Conservation (phyloP, 2,888 invertebrate genomes). For the Seira ritae region DNA sequence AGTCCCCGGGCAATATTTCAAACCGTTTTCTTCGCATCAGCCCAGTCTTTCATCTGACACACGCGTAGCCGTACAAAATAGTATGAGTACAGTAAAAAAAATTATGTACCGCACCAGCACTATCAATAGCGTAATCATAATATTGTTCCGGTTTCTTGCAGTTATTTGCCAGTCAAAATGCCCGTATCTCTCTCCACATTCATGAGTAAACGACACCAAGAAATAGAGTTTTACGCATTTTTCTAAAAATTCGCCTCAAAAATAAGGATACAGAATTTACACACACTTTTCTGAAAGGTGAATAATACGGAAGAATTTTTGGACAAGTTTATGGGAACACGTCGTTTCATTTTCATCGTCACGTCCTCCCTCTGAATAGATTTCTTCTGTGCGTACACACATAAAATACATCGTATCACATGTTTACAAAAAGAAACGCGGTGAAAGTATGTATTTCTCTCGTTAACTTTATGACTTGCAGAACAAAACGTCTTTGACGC, state of each 20-base stretch:
- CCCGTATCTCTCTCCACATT: too few relatives aligned
- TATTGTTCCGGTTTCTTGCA: too few relatives aligned
- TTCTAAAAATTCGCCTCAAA: constrained; percentile 24
- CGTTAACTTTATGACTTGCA: constrained; percentile 42
- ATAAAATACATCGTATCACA: constrained; percentile 29
- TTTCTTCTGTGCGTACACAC: too few relatives aligned
- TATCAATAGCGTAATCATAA: too few relatives aligned
- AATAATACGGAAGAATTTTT: too few relatives aligned
- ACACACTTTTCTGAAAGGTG: constrained; percentile 35
- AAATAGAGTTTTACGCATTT: too few relatives aligned
- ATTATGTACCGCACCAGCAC: too few relatives aligned
- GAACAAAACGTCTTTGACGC: too few relatives aligned
- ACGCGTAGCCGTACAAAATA: constrained; percentile 22
- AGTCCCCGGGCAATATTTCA: constrained; percentile 55
- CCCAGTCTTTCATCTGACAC: constrained; percentile 6
- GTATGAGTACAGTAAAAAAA: too few relatives aligned
- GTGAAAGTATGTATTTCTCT: constrained; percentile 37
- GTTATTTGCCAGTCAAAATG: constrained; percentile 46
- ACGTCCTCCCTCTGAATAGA: too few relatives aligned
- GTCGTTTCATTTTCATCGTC: constrained; percentile 48
- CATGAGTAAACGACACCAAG: too few relatives aligned
- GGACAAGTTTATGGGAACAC: too few relatives aligned
- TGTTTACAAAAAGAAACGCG: constrained; percentile 37
- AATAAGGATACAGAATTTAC: constrained; percentile 19
- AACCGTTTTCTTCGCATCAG: constrained; percentile 37